phyloP scores from a whole-genome alignment of 2,113 vertebrate genomes.

The Tachuris rubrigastra region DNA sequence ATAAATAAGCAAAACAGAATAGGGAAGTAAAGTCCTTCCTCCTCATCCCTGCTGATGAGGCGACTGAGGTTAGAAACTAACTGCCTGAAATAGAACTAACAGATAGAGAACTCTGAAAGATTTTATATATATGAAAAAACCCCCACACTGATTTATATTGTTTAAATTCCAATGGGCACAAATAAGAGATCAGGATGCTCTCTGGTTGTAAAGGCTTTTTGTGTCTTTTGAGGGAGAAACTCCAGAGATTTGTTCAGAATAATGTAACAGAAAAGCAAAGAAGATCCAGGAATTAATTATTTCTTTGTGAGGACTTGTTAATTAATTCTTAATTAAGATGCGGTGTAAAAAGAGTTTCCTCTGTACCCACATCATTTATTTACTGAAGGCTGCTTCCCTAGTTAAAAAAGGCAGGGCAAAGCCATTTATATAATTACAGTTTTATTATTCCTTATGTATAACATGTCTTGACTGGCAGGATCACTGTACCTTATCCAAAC shows the following conservation, averaged over 20 bases:
- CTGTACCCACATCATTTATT: background rate
- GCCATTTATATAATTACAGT: background rate
- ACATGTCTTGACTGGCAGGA: background rate
- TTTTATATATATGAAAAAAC: background rate
- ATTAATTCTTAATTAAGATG: conserved; percentile 49
- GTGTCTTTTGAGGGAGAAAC: background rate
- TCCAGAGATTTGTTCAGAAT: background rate
- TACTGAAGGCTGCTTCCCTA: background rate
- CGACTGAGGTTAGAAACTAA: background rate
- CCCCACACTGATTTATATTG: background rate
- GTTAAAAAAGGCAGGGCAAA: background rate
- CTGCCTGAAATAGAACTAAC: background rate
- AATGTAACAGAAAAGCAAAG: background rate
- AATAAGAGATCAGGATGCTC: background rate
- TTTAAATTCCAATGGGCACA: background rate
- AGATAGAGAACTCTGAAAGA: background rate
- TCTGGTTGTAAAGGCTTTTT: background rate
- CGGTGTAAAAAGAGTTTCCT: background rate
- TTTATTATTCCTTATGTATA: background rate
- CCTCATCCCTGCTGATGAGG: background rate
- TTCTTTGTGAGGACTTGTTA: conserved; percentile 23
- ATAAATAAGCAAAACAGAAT: background rate
- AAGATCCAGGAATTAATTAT: background rate
- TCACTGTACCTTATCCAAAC: background rate
- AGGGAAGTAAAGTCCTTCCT: background rate